Conservation (phyloP, 2,888 invertebrate species). For the Bombylius discolor region DNA sequence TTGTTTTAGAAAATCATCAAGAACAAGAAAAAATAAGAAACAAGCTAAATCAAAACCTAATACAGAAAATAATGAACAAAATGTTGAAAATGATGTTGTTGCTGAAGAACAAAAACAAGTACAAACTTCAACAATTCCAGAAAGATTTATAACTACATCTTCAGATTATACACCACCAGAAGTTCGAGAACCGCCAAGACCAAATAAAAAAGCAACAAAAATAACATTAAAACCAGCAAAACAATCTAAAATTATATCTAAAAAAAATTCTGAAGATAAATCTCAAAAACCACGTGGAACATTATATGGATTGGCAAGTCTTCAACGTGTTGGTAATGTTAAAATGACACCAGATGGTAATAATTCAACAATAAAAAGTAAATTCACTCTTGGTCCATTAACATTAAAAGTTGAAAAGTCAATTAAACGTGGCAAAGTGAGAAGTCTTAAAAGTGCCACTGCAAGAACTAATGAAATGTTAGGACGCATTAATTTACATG, state of each 20-base stretch:
- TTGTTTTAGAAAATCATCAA: not conserved
- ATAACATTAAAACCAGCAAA: slow-evolving; percentile 16
- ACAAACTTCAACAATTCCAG: slow-evolving; percentile 5
- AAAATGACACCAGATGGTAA: slow-evolving; percentile 64
- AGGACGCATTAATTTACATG: slow-evolving; percentile 62
- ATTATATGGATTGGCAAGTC: slow-evolving; percentile 63
- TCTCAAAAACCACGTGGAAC: slow-evolving; percentile 56
- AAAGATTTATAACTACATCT: slow-evolving; percentile 10
- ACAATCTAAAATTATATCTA: slow-evolving; percentile 23
- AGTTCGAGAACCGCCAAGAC: slow-evolving; percentile 6
- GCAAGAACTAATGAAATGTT: slow-evolving; percentile 80
- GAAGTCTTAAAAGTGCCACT: slow-evolving; percentile 72
- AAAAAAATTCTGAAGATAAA: slow-evolving; percentile 30
- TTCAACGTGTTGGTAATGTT: slow-evolving; percentile 68
- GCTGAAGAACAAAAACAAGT: not conserved
- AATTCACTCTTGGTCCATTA: slow-evolving; percentile 67
- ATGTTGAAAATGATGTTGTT: not conserved
- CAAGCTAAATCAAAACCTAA: not conserved
- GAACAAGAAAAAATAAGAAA: not conserved
- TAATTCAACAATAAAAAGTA: slow-evolving; percentile 70
- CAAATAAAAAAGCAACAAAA: slow-evolving; percentile 9
- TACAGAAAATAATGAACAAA: not conserved
- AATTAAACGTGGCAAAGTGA: slow-evolving; percentile 63
- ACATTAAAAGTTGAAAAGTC: slow-evolving; percentile 50
- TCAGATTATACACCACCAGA: not conserved